Evolutionary conservation across 2,888 invertebrate genomes (phyloP).

Genomic region (Mechanitis mazaeus): DNA sequence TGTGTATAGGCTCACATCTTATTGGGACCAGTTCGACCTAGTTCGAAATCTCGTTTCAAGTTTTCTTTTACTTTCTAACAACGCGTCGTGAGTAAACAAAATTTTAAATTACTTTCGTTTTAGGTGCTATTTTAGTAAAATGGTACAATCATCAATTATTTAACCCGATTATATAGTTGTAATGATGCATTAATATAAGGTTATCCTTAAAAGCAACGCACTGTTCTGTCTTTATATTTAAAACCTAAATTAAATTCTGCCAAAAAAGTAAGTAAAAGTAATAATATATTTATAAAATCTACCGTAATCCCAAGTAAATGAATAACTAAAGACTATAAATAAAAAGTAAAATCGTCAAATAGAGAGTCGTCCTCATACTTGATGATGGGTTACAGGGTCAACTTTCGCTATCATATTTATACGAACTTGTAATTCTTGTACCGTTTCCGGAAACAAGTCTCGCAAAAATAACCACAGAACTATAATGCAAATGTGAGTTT

Average conservation of each 20-base stretch:
- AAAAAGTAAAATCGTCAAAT: conserved; percentile 14
- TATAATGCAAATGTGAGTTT: too few relatives aligned
- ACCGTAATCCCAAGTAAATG: background rate
- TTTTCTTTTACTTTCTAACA: conserved; percentile 36
- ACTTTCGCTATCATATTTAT: conserved; percentile 48
- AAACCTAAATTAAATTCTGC: too few relatives aligned
- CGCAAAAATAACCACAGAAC: conserved; percentile 2
- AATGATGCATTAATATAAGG: too few relatives aligned
- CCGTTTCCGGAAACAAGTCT: conserved; percentile 10
- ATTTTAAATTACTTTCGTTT: conserved; percentile 30
- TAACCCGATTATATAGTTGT: too few relatives aligned
- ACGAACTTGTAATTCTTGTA: conserved; percentile 11
- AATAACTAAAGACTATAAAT: conserved; percentile 3
- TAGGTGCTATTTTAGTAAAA: conserved; percentile 1
- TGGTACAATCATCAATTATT: too few relatives aligned
- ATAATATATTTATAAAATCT: too few relatives aligned
- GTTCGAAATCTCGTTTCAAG: conserved; percentile 32
- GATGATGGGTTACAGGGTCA: conserved; percentile 53
- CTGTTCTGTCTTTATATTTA: too few relatives aligned
- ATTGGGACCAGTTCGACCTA: conserved; percentile 33
- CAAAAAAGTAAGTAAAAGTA: too few relatives aligned
- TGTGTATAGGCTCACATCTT: conserved; percentile 24
- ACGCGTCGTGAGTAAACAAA: conserved; percentile 29
- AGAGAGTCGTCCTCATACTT: conserved; percentile 32
- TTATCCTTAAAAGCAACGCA: too few relatives aligned